Base-by-base conservation (phyloP, 2,797 vertebrate species). In the Lagocephalus sceleratus region DNA sequence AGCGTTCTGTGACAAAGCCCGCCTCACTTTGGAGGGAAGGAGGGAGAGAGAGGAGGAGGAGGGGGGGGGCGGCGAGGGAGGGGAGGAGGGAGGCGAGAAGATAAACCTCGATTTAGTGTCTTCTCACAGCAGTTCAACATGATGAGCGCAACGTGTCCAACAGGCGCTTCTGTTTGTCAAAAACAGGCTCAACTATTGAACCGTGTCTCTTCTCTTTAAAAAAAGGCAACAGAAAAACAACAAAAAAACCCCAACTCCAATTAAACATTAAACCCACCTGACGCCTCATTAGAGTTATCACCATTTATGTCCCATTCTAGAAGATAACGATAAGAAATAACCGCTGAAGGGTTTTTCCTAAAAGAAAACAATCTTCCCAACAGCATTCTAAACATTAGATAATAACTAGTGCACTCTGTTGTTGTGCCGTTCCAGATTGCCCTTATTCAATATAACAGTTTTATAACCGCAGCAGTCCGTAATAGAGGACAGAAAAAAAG, bases 1-100 rank as follows among this genome's bases (percentile, higher is more conserved):
- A 45, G 43, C 65, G 81, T 79, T 78, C 57, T 78, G 75, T 82
- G 85, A 87, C 83, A 85, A 89, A 81, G 78, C 84, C 83, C 87
- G 87, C 86, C 88, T 83, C 79, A 76, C 76, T 84, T 83, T 78
- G 6, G 16, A 56, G 55, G 60, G 70, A 51, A 66, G 40, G 57
- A 47, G 71, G 48, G 61, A 25, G 62, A 50, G 67, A 7, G 52
- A 40, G 62, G 15, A 51, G 21, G 59, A 22, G 63, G 17, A 29
- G 15, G 65, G 44, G 66, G 17, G 60, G 22, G 26, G 19, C 9
- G 3, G 21, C 45, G 32, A 20, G 52, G 19, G 44, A 48, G 51
- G 38, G 48, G 43, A 59, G 35, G 66, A 51, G 47, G 14, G 60
- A 16, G 48, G 59, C 19, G 57, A 50, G 26, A 23, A 44, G 56